phyloP scores from a whole-genome alignment of 2,888 invertebrate species.

The Ochropacha duplaris region DNA sequence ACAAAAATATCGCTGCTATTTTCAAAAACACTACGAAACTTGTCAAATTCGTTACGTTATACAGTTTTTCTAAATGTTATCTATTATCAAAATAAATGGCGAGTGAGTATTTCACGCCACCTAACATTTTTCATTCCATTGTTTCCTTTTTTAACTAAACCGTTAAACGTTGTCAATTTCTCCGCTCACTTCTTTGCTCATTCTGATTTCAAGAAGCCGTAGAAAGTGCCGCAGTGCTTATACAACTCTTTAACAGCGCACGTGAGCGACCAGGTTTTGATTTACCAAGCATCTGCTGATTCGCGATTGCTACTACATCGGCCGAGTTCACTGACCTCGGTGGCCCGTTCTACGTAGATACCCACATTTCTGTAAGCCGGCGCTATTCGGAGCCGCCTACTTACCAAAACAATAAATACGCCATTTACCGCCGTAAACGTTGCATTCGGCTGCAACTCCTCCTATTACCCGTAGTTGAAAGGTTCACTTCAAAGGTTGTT shows the following conservation, averaged over 20 bases:
- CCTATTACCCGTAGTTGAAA: neutral
- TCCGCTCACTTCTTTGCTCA: constrained; percentile 74
- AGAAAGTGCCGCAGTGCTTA: constrained; percentile 74
- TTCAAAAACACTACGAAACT: neutral
- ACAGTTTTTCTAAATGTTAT: neutral
- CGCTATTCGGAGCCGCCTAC: constrained; percentile 21
- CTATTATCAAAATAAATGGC: constrained; percentile 8
- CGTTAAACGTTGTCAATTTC: constrained; percentile 71
- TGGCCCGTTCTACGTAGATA: constrained; percentile 52
- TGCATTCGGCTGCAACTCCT: neutral
- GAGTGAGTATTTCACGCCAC: constrained; percentile 29
- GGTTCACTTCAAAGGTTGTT: neutral
- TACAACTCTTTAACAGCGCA: constrained; percentile 64
- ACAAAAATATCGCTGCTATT: neutral
- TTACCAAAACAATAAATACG: neutral
- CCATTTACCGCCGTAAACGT: too few relatives aligned
- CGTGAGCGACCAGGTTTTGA: constrained; percentile 49
- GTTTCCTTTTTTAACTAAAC: constrained; percentile 56
- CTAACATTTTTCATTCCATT: constrained; percentile 46
- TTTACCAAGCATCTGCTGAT: constrained; percentile 53
- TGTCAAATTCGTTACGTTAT: neutral
- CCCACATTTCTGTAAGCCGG: constrained; percentile 39
- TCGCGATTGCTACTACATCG: constrained; percentile 54
- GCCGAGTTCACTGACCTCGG: constrained; percentile 59
- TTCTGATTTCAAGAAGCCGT: constrained; percentile 66